Conservation (phyloP, 1,140 invertebrate species). For the Cepaea nemoralis region DNA sequence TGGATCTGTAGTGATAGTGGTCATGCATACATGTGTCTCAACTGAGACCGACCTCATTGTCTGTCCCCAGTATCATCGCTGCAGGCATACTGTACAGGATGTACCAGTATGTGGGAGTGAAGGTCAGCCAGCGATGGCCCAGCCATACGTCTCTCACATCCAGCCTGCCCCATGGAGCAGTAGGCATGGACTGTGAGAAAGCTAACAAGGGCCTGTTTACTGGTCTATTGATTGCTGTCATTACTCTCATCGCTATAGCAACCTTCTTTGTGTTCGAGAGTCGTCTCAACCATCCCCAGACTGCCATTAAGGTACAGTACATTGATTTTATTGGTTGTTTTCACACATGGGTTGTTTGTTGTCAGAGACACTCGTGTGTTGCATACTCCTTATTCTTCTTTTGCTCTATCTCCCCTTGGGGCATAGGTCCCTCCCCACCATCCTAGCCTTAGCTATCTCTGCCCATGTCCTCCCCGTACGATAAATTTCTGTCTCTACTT, state of each 20-base stretch:
- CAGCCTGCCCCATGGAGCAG: constrained; percentile 79
- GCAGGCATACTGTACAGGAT: constrained; percentile 81
- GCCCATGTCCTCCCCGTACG: too few relatives aligned
- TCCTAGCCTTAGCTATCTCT: too few relatives aligned
- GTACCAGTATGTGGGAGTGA: constrained; percentile 67
- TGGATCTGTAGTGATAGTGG: too few relatives aligned
- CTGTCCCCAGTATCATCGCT: constrained; percentile 83
- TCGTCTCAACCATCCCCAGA: constrained; percentile 84
- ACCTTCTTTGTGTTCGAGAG: constrained; percentile 93
- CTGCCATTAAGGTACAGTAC: constrained; percentile 78
- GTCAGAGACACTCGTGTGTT: too few relatives aligned
- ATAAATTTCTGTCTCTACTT: too few relatives aligned
- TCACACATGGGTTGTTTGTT: too few relatives aligned
- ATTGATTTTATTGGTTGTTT: too few relatives aligned
- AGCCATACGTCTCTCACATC: constrained; percentile 65
- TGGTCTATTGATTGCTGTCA: constrained; percentile 85
- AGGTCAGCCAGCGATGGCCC: constrained; percentile 66
- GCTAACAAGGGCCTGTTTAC: constrained; percentile 93
- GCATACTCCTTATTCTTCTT: too few relatives aligned
- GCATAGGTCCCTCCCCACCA: too few relatives aligned
- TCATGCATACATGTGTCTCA: too few relatives aligned
- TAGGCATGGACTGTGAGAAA: constrained; percentile 92
- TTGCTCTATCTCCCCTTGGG: too few relatives aligned
- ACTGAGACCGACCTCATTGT: too few relatives aligned
- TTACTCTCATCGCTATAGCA: constrained; percentile 95